A percentile compares a stretch with the other conserved stretches of the same genome.
These are phyloP conservation scores for Coenobita brevimanus DNA, from an alignment of 1,140 invertebrate species.

Conservation along the genomic window DNA sequence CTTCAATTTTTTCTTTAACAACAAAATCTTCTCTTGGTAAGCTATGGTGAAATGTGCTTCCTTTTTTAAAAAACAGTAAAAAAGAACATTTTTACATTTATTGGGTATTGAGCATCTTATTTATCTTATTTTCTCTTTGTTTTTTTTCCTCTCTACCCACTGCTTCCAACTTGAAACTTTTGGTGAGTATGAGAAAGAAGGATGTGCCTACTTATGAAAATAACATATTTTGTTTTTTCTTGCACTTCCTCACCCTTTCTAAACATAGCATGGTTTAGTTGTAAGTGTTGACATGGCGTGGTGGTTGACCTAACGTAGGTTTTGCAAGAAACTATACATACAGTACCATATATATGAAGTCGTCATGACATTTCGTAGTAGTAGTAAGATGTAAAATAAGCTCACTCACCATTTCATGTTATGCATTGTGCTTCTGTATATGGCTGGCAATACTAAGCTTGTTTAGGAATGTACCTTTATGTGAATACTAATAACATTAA, in stretches of 20 bases:
- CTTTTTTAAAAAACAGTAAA: conserved; percentile 2
- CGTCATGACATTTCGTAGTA: too few species aligned
- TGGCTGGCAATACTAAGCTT: too few species aligned
- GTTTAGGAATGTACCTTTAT: too few species aligned
- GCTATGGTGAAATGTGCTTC: conserved; percentile 37
- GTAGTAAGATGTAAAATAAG: too few species aligned
- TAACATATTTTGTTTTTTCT: conserved; percentile 32
- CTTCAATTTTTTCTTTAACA: not conserved
- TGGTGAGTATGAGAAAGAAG: conserved; percentile 53
- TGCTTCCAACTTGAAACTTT: conserved; percentile 62
- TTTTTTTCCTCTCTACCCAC: conserved; percentile 61
- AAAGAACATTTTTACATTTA: conserved; percentile 36
- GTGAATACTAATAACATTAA: too few species aligned
- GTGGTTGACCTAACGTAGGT: not conserved
- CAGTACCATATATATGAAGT: not conserved
- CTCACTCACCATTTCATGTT: too few species aligned
- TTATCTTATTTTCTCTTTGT: conserved; percentile 54
- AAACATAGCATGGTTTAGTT: conserved; percentile 36
- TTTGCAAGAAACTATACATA: not conserved
- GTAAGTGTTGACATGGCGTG: not conserved
- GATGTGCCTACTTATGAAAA: conserved; percentile 50
- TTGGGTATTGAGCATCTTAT: conserved; percentile 57
- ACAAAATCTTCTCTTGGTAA: not conserved
- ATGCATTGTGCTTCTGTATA: too few species aligned
- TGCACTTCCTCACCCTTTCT: conserved; percentile 34